Conservation (phyloP, 2,797 vertebrate species). For the Sebastes matsubarae region DNA sequence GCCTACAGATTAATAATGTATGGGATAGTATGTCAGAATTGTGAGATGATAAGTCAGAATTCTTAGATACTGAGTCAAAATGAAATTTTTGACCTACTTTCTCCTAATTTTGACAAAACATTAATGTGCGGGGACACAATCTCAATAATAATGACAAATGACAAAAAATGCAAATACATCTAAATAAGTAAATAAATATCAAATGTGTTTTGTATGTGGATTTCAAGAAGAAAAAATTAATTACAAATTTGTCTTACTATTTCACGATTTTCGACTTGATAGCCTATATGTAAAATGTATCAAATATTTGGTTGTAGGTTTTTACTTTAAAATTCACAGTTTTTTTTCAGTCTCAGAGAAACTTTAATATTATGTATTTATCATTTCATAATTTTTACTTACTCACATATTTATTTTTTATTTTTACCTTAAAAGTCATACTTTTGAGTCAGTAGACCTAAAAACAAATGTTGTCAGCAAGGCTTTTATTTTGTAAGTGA, state of each 20-base stretch:
- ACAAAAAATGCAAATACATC: neutral
- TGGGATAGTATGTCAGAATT: neutral
- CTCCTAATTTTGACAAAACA: accelerated
- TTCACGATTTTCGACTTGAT: neutral
- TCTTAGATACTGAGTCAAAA: neutral
- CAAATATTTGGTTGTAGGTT: neutral
- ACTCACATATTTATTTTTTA: too few species aligned
- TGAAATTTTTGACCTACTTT: accelerated
- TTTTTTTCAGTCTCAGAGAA: too few species aligned
- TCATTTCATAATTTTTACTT: neutral
- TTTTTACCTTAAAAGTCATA: neutral
- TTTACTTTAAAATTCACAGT: neutral
- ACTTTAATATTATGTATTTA: too few species aligned
- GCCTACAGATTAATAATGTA: too few species aligned
- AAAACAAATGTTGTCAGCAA: neutral
- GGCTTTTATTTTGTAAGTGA: constrained; percentile 32
- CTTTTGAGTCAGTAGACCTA: too few species aligned
- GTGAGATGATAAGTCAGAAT: neutral
- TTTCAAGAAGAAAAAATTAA: neutral
- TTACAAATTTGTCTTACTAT: neutral
- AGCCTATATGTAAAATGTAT: neutral
- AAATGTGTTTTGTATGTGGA: neutral
- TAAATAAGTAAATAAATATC: neutral
- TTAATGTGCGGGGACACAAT: neutral
- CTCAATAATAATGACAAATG: neutral